Evolutionary conservation across 1,140 invertebrate genomes (phyloP).

Genomic region (Drosophila hydei): DNA sequence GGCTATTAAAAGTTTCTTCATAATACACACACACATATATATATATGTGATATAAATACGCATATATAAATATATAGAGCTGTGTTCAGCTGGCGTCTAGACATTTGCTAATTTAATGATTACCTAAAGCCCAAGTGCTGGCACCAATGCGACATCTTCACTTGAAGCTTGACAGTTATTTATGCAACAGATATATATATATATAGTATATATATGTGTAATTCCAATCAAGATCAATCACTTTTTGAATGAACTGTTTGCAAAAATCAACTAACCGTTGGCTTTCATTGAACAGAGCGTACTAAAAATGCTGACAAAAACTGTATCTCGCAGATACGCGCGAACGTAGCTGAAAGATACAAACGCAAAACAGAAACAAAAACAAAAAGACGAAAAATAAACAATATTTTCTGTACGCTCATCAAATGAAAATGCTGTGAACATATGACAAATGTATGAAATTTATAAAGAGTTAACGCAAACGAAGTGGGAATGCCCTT

Average conservation of each 20-base stretch:
- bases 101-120: conserved; percentile 27
- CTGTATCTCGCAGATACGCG: conserved; percentile 8
- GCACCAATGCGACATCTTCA: conserved; percentile 64
- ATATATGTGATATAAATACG: conserved; percentile 6
- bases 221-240: background rate
- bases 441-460: conserved; percentile 21
- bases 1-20: conserved; percentile 46
- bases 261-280: conserved; percentile 56
- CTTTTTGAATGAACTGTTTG: background rate
- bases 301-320: conserved; percentile 48
- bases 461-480: conserved; percentile 23
- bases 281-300: conserved; percentile 64
- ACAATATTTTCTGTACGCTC: no score
- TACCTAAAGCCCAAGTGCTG: conserved; percentile 73
- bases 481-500: conserved; percentile 57
- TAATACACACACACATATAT: conserved; percentile 31
- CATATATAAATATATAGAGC: conserved; percentile 7
- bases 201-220: background rate
- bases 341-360: conserved; percentile 32
- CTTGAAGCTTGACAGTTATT: background rate
- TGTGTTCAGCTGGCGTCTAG: conserved; percentile 46
- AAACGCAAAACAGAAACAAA: conserved; percentile 23
- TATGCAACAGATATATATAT: background rate
- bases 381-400: conserved; percentile 34
- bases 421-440: conserved; percentile 43